A percentile compares a stretch with the other conserved stretches of the same genome.
phyloP scores from a whole-genome alignment of 2,888 invertebrate species.

The Chalcis sispes region DNA sequence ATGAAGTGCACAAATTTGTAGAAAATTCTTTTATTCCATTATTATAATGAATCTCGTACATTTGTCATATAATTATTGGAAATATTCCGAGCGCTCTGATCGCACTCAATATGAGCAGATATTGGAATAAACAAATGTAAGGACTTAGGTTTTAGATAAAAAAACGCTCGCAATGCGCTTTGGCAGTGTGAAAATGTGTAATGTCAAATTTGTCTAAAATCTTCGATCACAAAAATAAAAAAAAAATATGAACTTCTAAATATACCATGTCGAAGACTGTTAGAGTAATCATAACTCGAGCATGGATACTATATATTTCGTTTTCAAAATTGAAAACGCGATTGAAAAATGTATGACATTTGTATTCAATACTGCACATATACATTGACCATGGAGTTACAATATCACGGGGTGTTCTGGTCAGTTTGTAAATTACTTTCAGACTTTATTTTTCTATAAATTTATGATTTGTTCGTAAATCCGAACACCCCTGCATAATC shows the following conservation, averaged over 20 bases:
- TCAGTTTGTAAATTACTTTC: conserved; percentile 34
- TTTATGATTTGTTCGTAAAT: conserved; percentile 33
- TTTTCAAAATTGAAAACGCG: conserved; percentile 44
- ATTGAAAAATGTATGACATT: conserved; percentile 48
- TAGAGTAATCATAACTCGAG: conserved; percentile 43
- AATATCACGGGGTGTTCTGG: conserved; percentile 46
- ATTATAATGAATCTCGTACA: conserved; percentile 66
- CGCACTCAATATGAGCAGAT: conserved; percentile 55
- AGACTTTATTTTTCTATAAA: conserved; percentile 33
- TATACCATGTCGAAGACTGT: conserved; percentile 40
- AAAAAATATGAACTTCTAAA: conserved; percentile 40
- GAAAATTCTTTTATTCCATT: conserved; percentile 68
- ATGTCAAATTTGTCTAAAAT: conserved; percentile 51
- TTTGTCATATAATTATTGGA: conserved; percentile 60
- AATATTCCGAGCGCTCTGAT: conserved; percentile 53
- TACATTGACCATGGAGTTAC: conserved; percentile 52
- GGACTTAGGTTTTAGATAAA: conserved; percentile 33
- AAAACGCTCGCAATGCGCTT: conserved; percentile 25
- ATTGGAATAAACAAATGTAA: conserved; percentile 53
- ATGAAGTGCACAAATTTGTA: conserved; percentile 55
- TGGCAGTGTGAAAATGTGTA: conserved; percentile 38
- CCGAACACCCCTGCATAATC: conserved; percentile 56
- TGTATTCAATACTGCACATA: conserved; percentile 52
- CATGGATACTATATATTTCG: conserved; percentile 37
- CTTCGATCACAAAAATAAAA: conserved; percentile 49